Evolutionary conservation across 2,888 invertebrate species (phyloP).

Genomic region (Trisateles emortualis): DNA sequence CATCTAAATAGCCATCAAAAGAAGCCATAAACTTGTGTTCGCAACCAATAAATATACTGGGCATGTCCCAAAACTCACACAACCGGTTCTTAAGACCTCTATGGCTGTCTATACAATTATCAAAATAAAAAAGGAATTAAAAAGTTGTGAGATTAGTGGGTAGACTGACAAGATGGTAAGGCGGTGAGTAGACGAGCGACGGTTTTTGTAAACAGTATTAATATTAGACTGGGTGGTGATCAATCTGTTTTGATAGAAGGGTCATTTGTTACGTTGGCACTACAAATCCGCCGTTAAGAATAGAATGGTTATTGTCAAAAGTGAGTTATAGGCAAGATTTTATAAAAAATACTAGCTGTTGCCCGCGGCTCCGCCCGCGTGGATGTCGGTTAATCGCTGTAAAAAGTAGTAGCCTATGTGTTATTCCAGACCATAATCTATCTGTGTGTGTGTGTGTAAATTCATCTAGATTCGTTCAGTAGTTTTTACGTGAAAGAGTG

Average conservation of each 20-base stretch:
- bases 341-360: too few relatives aligned
- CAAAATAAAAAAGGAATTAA: constrained; percentile 30
- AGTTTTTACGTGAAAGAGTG: too few relatives aligned
- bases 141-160: constrained; percentile 27
- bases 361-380: too few relatives aligned
- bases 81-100: constrained; percentile 36
- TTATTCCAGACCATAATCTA: too few relatives aligned
- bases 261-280: not conserved
- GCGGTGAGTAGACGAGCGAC: constrained; percentile 16
- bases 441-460: too few relatives aligned
- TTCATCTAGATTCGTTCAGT: too few relatives aligned
- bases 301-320: not conserved
- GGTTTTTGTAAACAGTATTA: not conserved
- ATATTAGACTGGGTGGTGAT: not conserved
- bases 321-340: not conserved
- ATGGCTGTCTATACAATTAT: constrained; percentile 28
- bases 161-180: constrained; percentile 21
- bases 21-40: not conserved
- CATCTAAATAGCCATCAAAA: not conserved
- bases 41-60: constrained; percentile 23
- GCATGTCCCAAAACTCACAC: constrained; percentile 35
- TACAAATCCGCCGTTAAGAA: not conserved
- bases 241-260: not conserved
- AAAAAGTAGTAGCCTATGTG: too few relatives aligned
- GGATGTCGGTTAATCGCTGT: too few relatives aligned